Percentiles rank a stretch among this genome's conserved stretches.
These are phyloP conservation scores for Watersipora subatra DNA, from an alignment of 1,140 invertebrate species.

Conservation along the genomic window DNA sequence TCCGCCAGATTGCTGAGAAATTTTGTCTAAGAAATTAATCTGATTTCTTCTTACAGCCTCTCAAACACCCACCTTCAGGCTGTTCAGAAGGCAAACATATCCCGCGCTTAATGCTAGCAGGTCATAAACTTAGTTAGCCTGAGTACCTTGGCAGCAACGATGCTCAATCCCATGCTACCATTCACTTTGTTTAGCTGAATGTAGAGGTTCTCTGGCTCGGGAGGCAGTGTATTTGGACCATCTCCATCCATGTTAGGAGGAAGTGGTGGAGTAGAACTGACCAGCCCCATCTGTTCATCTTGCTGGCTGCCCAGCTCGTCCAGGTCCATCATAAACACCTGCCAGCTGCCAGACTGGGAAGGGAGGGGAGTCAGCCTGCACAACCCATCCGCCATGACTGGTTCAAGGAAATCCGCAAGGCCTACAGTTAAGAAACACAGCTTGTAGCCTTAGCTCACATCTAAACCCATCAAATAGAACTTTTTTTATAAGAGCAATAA, in stretches of 20 bases:
- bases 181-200: constrained; percentile 36
- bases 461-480: too few species aligned
- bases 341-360: constrained; percentile 80
- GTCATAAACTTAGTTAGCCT: too few species aligned
- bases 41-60: too few species aligned
- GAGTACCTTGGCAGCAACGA: constrained; percentile 37
- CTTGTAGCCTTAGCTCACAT: too few species aligned
- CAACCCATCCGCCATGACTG: constrained; percentile 53
- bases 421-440: constrained; percentile 68
- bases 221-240: not conserved
- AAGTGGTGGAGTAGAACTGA: not conserved
- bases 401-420: constrained; percentile 76
- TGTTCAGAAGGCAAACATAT: too few species aligned
- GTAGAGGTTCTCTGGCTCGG: constrained; percentile 28
- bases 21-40: too few species aligned
- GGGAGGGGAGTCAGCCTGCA: constrained; percentile 78
- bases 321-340: constrained; percentile 65
- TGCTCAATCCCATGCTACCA: constrained; percentile 39
- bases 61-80: too few species aligned
- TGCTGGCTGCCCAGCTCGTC: not conserved
- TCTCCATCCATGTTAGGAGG: not conserved
- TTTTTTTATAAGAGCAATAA: too few species aligned
- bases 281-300: not conserved
- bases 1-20: too few species aligned
- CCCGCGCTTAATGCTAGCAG: too few species aligned